Evolutionary conservation across 2,113 vertebrate genomes (phyloP).

Genomic region (Mobula birostris): DNA sequence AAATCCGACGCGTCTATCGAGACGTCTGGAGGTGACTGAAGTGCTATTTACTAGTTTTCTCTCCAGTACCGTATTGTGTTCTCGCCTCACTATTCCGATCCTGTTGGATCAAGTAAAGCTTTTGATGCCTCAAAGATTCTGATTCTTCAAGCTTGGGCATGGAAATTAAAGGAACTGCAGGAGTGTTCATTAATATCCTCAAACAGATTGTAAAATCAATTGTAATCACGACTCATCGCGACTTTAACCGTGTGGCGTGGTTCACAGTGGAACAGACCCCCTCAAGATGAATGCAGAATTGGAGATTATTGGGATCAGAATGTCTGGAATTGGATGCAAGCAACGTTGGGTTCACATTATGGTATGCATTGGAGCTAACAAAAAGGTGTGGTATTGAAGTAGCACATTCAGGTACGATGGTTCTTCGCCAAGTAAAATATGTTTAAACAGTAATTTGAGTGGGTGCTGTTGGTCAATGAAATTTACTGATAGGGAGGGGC

Average conservation of each 20-base stretch:
- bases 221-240: not conserved
- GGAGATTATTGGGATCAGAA: not conserved
- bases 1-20: not conserved
- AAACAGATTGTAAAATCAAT: not conserved
- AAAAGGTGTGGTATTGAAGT: not conserved
- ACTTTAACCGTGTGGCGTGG: not conserved
- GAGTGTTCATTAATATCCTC: not conserved
- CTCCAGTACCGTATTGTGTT: not conserved
- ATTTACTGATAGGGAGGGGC: not conserved
- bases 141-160: no score
- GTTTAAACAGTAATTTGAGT: not conserved
- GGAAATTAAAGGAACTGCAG: not conserved
- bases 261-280: not conserved
- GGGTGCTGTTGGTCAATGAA: not conserved
- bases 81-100: not conserved
- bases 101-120: not conserved
- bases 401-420: not conserved
- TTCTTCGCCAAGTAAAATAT: not conserved
- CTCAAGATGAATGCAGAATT: not conserved
- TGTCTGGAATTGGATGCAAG: not conserved
- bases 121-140: not conserved
- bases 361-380: not conserved
- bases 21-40: not conserved
- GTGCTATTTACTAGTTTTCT: not conserved
- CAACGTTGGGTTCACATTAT: not conserved